phyloP scores from a whole-genome alignment of 2,797 vertebrate genomes.

The Karalla daura region DNA sequence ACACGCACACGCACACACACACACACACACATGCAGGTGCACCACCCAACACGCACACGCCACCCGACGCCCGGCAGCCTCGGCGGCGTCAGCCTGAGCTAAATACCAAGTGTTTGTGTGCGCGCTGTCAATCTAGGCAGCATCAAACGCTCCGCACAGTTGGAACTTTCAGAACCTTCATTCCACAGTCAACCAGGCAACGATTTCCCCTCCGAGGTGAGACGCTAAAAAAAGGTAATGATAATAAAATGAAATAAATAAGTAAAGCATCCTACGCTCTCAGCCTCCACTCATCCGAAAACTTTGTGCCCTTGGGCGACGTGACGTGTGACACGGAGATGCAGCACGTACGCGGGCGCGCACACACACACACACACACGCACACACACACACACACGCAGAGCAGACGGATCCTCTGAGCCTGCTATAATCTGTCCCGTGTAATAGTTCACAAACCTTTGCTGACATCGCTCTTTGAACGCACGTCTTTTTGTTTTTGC shows the following conservation, averaged over 20 bases:
- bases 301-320: conserved; percentile 51
- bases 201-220: conserved; percentile 40
- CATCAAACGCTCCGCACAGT: conserved; percentile 28
- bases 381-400: conserved; percentile 14
- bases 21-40: background rate
- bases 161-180: conserved; percentile 20
- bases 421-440: conserved; percentile 43
- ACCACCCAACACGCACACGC: conserved; percentile 1
- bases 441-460: conserved; percentile 57
- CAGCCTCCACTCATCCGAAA: conserved; percentile 10
- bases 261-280: conserved; percentile 17
- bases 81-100: background rate
- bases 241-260: conserved; percentile 37
- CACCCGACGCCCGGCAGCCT: background rate
- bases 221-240: conserved; percentile 51
- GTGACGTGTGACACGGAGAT: conserved; percentile 16
- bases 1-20: too few species aligned
- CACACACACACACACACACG: conserved; percentile 18
- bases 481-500: conserved; percentile 43
- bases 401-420: conserved; percentile 42
- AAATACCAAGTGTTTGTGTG: conserved; percentile 4
- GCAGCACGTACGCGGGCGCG: too few species aligned
- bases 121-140: conserved; percentile 38
- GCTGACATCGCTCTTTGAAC: conserved; percentile 63
- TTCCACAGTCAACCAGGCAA: conserved; percentile 29